These are phyloP conservation scores for Apoda limacodes DNA, from an alignment of 2,888 invertebrate genomes.

Conservation along the genomic window DNA sequence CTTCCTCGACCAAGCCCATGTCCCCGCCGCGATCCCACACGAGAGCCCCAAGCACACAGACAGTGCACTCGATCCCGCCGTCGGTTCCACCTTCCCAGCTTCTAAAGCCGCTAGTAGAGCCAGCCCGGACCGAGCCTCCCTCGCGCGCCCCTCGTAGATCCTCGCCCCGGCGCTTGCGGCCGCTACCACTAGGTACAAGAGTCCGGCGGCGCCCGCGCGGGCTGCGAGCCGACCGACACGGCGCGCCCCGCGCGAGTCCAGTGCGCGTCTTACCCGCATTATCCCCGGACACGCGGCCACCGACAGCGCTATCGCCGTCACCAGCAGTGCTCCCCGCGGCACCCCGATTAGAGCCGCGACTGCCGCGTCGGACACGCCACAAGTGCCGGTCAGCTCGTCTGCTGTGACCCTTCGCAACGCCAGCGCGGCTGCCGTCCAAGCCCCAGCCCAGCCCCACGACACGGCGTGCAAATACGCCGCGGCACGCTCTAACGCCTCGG, in stretches of 20 bases:
- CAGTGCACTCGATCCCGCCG: slow-evolving; percentile 46
- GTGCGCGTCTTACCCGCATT: slow-evolving; percentile 75
- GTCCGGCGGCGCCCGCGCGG: slow-evolving; percentile 81
- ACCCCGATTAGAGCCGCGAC: slow-evolving; percentile 73
- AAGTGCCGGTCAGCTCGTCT: slow-evolving; percentile 85
- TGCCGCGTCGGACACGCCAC: slow-evolving; percentile 75
- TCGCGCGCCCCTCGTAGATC: slow-evolving; percentile 69
- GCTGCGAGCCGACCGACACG: slow-evolving; percentile 78
- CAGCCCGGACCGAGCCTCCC: slow-evolving; percentile 52
- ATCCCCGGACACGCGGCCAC: slow-evolving; percentile 81
- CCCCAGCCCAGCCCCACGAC: slow-evolving; percentile 90
- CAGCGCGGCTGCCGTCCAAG: slow-evolving; percentile 85
- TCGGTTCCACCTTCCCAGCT: slow-evolving; percentile 29
- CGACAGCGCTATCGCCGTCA: slow-evolving; percentile 78
- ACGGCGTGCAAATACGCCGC: slow-evolving; percentile 87
- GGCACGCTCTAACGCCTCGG: slow-evolving; percentile 89
- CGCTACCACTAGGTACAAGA: slow-evolving; percentile 81
- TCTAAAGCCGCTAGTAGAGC: slow-evolving; percentile 64
- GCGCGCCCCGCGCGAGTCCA: slow-evolving; percentile 71
- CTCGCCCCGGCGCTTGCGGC: slow-evolving; percentile 78
- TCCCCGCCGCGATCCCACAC: slow-evolving; percentile 73
- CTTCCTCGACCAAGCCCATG: slow-evolving; percentile 75
- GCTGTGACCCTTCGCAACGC: slow-evolving; percentile 83
- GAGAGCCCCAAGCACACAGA: slow-evolving; percentile 72
- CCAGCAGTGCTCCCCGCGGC: slow-evolving; percentile 72